Conservation (phyloP, 2,888 invertebrate genomes). For the Dorcus hopei region DNA sequence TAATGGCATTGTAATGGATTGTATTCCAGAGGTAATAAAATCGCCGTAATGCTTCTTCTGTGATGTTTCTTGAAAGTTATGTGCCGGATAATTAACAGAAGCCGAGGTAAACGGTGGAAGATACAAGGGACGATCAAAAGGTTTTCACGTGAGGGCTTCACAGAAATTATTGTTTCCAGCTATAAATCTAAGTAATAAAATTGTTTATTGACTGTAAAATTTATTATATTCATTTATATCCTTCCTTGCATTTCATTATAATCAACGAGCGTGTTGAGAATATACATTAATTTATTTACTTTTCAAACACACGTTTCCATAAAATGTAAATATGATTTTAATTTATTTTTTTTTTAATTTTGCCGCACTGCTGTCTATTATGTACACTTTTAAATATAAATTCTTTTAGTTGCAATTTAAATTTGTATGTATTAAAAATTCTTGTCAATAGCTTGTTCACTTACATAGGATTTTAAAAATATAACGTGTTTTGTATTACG, state of each 20-base stretch:
- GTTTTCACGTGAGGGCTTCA: neutral
- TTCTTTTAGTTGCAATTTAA: too few relatives aligned
- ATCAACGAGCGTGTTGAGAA: neutral
- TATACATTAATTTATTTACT: too few relatives aligned
- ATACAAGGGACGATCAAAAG: neutral
- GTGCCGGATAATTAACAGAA: slow-evolving; percentile 7
- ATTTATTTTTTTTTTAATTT: too few relatives aligned
- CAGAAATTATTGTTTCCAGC: neutral
- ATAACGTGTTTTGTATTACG: too few relatives aligned
- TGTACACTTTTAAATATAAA: too few relatives aligned
- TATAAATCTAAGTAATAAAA: neutral
- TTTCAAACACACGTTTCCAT: too few relatives aligned
- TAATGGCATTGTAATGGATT: neutral
- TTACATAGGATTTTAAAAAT: too few relatives aligned
- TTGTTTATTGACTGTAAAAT: neutral
- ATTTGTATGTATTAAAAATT: too few relatives aligned
- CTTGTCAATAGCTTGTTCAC: too few relatives aligned
- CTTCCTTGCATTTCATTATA: neutral
- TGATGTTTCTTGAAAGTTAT: slow-evolving; percentile 10
- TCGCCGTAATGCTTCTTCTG: slow-evolving; percentile 10
- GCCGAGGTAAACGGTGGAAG: neutral
- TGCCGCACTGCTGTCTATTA: too few relatives aligned
- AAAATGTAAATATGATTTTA: too few relatives aligned
- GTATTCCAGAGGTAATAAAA: slow-evolving; percentile 2
- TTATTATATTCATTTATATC: neutral